A percentile compares a stretch with the other conserved stretches of the same genome.
Evolutionary conservation across 2,888 invertebrate species (phyloP).

Genomic region (Mythimna loreyi): DNA sequence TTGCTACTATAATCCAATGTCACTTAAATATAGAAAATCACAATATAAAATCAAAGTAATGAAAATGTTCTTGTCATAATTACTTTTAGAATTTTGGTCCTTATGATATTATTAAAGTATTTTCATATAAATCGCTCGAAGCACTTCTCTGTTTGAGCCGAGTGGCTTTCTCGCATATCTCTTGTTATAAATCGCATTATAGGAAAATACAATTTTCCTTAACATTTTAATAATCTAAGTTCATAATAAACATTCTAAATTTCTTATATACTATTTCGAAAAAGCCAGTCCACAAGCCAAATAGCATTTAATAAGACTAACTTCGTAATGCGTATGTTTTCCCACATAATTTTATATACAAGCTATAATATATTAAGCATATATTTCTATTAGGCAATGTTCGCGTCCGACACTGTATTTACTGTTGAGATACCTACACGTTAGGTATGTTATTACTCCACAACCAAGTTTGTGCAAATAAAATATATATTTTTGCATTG

Average conservation of each 20-base stretch:
- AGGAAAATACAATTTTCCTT: constrained; percentile 72
- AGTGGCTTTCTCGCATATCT: constrained; percentile 51
- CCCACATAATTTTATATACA: constrained; percentile 89
- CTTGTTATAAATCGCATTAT: constrained; percentile 64
- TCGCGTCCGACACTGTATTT: constrained; percentile 44
- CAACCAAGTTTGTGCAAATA: constrained; percentile 64
- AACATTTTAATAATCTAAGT: constrained; percentile 70
- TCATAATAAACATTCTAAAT: constrained; percentile 78
- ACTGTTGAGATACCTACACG: constrained; percentile 52
- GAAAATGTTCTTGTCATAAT: constrained; percentile 71
- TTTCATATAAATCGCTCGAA: constrained; percentile 57
- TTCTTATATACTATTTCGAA: constrained; percentile 81
- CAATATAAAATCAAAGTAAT: constrained; percentile 82
- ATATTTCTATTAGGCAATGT: constrained; percentile 62
- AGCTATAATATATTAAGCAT: constrained; percentile 75
- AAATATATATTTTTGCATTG: constrained; percentile 45
- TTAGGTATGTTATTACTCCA: constrained; percentile 55
- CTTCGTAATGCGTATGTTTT: constrained; percentile 90
- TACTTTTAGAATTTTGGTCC: constrained; percentile 79
- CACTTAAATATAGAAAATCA: constrained; percentile 85
- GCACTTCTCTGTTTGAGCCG: constrained; percentile 48
- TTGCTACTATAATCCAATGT: constrained; percentile 80
- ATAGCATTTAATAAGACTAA: constrained; percentile 87
- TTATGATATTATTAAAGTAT: constrained; percentile 65
- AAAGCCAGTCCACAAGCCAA: constrained; percentile 88